Evolutionary conservation across 2,113 vertebrate genomes (phyloP), one percentile per base, ranked within the genome.

Genomic region (Natator depressus): DNA sequence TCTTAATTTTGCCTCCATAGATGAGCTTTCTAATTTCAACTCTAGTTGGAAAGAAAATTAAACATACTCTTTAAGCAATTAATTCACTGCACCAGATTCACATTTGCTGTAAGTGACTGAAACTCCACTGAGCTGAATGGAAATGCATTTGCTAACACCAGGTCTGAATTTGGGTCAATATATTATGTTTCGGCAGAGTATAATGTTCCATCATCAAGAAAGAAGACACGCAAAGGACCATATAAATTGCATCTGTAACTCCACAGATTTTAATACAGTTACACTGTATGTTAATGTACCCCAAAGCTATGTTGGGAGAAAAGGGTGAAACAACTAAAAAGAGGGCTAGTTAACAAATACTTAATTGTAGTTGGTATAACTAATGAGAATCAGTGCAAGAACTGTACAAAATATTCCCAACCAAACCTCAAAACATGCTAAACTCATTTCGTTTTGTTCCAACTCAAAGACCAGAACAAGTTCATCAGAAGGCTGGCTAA

Each of bases 61-160:
- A 87, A 35, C 89, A 89, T 85, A 89, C 49, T 72, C 10, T 22
- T 96, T 78, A 81, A 47, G 53, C 10, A 57, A 76, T 65, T 59
- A 13, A 94, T 46, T 88, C 84, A 85, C 57, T 87, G 20, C 3
- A 79, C 6, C 22, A 59, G 62, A 82, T 89, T 87, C 29, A 6
- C 65, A 81, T 82, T 85, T 91, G n/a, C 55, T 84, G 46, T 49
- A 76, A 82, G 50, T 27, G 87, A 9, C 42, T 90, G 79, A 90
- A 91, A 82, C 76, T 80, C 80, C 42, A 14, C 80, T 81, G 62
- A 88, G 6, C 6, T 95, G 42, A 6, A 29, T 75, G 46, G 16
- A 6, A 42, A 72, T 62, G 22, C 42, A 92, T 92, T 35, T 91
- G 31, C 22, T 87, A 79, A 88, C 62, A 82, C 0, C 1, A 90